A percentile compares a stretch with the other conserved stretches of the same genome.
phyloP scores from a whole-genome alignment of 2,888 invertebrate genomes.

The Synanthedon myopaeformis region DNA sequence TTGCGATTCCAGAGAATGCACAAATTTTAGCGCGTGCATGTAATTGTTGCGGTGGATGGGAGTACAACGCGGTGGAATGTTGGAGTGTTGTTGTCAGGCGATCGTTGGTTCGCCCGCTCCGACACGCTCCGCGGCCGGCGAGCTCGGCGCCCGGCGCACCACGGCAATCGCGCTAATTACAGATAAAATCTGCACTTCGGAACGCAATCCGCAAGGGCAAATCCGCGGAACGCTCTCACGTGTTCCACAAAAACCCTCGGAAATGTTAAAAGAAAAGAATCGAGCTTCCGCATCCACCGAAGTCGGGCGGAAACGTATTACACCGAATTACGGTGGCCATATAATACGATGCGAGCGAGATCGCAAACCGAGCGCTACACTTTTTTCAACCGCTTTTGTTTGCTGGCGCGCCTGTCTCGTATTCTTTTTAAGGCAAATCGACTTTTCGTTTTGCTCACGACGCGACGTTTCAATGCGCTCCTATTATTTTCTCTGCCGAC shows the following conservation, averaged over 20 bases:
- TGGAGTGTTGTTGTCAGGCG: constrained; percentile 7
- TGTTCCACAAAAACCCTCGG: constrained; percentile 29
- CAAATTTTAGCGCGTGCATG: constrained; percentile 20
- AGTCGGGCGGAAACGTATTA: constrained; percentile 20
- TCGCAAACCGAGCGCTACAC: constrained; percentile 10
- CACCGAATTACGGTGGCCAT: constrained; percentile 13
- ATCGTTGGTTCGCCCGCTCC: constrained; percentile 8
- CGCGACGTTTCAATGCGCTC: constrained; percentile 25
- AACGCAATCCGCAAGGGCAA: constrained; percentile 31
- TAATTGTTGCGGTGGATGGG: constrained; percentile 16
- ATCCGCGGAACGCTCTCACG: constrained; percentile 37
- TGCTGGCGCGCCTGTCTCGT: constrained; percentile 24
- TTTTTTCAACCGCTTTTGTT: constrained; percentile 16
- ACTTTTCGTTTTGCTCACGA: constrained; percentile 33
- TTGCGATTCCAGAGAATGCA: constrained; percentile 15
- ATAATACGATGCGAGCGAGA: constrained; percentile 16
- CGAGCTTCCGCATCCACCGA: constrained; percentile 30
- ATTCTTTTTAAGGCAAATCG: constrained; percentile 26
- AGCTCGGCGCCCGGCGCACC: constrained; percentile 8
- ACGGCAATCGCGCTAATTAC: constrained; percentile 42
- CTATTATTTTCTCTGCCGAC: constrained; percentile 25
- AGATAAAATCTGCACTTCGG: constrained; percentile 43
- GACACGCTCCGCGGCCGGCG: constrained; percentile 26
- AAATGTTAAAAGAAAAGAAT: constrained; percentile 24
- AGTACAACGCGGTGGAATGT: constrained; percentile 25